These are phyloP conservation scores for Aphelinus certus DNA, from an alignment of 1,140 invertebrate genomes.

Conservation along the genomic window DNA sequence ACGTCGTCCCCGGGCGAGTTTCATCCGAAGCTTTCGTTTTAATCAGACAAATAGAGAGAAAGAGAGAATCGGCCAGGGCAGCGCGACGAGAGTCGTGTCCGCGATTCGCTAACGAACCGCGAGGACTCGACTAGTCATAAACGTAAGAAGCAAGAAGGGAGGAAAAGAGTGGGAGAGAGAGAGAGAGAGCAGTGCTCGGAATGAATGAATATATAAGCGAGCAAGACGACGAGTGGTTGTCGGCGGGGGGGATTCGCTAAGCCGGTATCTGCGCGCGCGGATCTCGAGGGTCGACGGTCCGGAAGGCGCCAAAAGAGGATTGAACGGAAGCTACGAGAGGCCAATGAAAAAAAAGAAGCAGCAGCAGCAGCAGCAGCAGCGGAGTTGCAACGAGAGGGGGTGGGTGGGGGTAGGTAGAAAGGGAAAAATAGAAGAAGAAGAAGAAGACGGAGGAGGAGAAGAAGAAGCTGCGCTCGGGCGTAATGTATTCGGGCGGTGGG, in stretches of 20 bases:
- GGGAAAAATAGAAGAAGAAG: neutral
- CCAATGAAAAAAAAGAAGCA: neutral
- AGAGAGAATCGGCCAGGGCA: too few relatives aligned
- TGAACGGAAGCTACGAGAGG: neutral
- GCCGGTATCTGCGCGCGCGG: conserved; percentile 7
- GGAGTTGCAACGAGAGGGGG: neutral
- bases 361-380: neutral
- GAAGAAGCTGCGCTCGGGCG: neutral
- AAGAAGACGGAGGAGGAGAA: neutral
- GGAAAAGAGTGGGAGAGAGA: neutral
- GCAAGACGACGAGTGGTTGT: too few relatives aligned
- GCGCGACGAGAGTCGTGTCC: too few relatives aligned
- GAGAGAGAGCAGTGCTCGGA: neutral
- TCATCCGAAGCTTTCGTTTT: too few relatives aligned
- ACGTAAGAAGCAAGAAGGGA: too few relatives aligned
- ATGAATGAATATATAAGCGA: conserved; percentile 32
- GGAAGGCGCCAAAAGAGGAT: conserved; percentile 32
- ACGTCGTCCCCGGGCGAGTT: too few relatives aligned
- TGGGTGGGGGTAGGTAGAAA: neutral
- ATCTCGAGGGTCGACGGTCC: conserved; percentile 27
- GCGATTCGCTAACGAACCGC: too few relatives aligned
- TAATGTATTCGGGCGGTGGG: conserved; percentile 16
- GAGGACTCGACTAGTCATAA: too few relatives aligned
- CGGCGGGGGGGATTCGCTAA: too few relatives aligned
- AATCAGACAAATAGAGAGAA: too few relatives aligned